These are phyloP conservation scores for Sebastolobus altivelis DNA, from an alignment of 2,797 vertebrate species.

Conservation along the genomic window DNA sequence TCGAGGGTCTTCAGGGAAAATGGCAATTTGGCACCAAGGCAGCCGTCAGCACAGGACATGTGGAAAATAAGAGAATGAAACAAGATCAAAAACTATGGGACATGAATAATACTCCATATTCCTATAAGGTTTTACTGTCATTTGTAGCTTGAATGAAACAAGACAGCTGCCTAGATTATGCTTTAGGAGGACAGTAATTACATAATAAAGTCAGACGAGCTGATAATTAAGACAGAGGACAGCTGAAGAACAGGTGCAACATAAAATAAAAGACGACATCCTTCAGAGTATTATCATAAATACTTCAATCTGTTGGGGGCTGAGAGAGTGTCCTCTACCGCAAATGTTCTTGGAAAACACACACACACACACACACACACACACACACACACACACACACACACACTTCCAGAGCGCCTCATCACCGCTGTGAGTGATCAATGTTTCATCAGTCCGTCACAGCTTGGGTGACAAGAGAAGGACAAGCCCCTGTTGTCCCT, in stretches of 20 bases:
- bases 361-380: slow-evolving; percentile 18
- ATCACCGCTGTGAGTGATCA: slow-evolving; percentile 71
- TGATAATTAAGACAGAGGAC: background rate
- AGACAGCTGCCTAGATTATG: background rate
- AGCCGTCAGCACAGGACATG: slow-evolving; percentile 24
- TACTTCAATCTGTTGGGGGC: slow-evolving; percentile 23
- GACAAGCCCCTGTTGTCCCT: slow-evolving; percentile 53
- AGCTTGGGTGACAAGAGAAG: slow-evolving; percentile 77
- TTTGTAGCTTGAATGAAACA: background rate
- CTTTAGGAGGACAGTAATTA: background rate
- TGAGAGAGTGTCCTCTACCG: background rate
- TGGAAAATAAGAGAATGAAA: slow-evolving; percentile 26
- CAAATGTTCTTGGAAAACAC: slow-evolving; percentile 19
- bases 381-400: slow-evolving; percentile 12
- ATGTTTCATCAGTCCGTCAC: slow-evolving; percentile 80
- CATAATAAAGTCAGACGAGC: background rate
- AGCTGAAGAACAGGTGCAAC: slow-evolving; percentile 26
- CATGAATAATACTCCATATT: background rate
- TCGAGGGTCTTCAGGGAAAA: slow-evolving; percentile 81
- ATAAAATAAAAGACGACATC: background rate
- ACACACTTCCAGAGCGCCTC: slow-evolving; percentile 18
- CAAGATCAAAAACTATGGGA: background rate
- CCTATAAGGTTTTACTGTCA: background rate
- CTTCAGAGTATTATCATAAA: slow-evolving; percentile 19
- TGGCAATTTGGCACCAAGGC: slow-evolving; percentile 25